phyloP scores from a whole-genome alignment of 1,140 invertebrate genomes.

The Potamilus streckersoni region DNA sequence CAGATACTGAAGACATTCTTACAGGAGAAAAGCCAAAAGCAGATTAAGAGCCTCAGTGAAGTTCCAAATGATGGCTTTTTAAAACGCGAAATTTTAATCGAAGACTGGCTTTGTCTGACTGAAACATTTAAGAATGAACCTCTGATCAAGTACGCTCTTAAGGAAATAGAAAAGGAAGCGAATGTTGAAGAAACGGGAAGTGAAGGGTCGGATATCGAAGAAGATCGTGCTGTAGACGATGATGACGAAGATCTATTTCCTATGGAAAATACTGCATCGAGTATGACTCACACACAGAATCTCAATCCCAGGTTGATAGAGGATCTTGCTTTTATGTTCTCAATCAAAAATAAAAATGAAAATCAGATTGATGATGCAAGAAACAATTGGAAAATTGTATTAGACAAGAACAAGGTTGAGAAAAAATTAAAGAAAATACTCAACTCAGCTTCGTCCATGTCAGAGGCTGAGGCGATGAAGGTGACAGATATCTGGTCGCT shows the following conservation, averaged over 20 bases:
- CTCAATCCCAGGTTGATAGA: neutral
- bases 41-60: neutral
- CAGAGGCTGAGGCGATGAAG: neutral
- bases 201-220: conserved; percentile 21
- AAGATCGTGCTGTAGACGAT: conserved; percentile 33
- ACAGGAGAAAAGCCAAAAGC: neutral
- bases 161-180: neutral
- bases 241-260: conserved; percentile 28
- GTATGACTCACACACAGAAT: neutral
- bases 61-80: neutral
- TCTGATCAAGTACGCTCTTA: too few relatives aligned
- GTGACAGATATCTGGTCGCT: neutral
- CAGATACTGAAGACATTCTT: conserved; percentile 1
- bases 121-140: neutral
- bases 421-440: conserved; percentile 4
- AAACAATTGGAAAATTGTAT: neutral
- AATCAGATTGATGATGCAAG: neutral
- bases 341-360: neutral
- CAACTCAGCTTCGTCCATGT: neutral
- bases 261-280: conserved; percentile 5
- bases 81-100: neutral
- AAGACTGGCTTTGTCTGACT: neutral
- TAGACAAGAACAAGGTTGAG: conserved; percentile 7
- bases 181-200: conserved; percentile 11
- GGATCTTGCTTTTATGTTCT: neutral